Percentiles rank a stretch among this genome's conserved stretches.
Evolutionary conservation across 1,140 invertebrate genomes (phyloP).

Genomic region (Acromyrmex heyeri): DNA sequence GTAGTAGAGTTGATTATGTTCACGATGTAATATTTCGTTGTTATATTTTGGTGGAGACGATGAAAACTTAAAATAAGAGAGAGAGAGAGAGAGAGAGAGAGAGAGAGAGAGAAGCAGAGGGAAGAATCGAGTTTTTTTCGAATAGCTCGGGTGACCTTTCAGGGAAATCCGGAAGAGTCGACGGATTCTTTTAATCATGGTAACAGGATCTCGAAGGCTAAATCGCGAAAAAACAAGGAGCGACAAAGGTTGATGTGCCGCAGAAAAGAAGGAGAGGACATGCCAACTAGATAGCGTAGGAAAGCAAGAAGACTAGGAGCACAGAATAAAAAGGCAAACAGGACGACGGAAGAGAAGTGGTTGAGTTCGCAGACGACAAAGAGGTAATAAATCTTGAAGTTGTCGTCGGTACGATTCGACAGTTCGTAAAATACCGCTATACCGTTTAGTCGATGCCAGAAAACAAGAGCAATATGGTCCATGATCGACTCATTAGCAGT

Average conservation of each 20-base stretch:
- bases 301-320: constrained; percentile 15
- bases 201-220: constrained; percentile 70
- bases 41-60: constrained; percentile 35
- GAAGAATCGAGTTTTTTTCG: constrained; percentile 35
- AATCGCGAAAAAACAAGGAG: constrained; percentile 56
- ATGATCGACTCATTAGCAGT: neutral
- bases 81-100: neutral
- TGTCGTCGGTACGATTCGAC: constrained; percentile 61
- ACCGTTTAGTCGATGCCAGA: constrained; percentile 44
- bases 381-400: constrained; percentile 71
- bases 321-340: constrained; percentile 54
- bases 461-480: constrained; percentile 39
- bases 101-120: neutral
- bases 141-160: constrained; percentile 44
- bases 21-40: constrained; percentile 46
- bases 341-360: constrained; percentile 50
- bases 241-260: constrained; percentile 46
- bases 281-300: constrained; percentile 15
- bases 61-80: neutral
- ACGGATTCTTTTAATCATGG: constrained; percentile 74
- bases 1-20: neutral
- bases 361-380: constrained; percentile 49
- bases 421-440: constrained; percentile 61
- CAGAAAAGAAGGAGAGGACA: constrained; percentile 37
- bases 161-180: constrained; percentile 23